Conservation (phyloP, 2,113 vertebrate species). For the Hyaena hyaena region DNA sequence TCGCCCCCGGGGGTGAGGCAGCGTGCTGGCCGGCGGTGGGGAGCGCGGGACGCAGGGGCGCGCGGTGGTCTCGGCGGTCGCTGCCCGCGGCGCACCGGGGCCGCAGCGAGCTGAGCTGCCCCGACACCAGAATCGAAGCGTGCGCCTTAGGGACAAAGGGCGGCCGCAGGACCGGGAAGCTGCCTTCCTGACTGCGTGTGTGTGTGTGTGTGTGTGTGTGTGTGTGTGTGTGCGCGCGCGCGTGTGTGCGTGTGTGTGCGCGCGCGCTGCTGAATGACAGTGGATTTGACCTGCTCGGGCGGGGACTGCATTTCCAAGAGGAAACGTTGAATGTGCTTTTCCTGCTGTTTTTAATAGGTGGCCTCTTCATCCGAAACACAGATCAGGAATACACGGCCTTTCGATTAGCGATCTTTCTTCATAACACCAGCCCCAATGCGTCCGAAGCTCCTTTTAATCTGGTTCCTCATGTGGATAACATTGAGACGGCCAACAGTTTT, state of each 20-base stretch:
- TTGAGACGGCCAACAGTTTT: slow-evolving; percentile 99
- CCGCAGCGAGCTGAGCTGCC: slow-evolving; percentile 67
- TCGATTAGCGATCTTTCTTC: slow-evolving; percentile 98
- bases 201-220: neutral
- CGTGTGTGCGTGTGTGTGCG: too few relatives aligned
- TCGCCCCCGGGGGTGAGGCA: slow-evolving; percentile 71
- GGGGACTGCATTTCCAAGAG: slow-evolving; percentile 68
- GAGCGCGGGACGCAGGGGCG: slow-evolving; percentile 62
- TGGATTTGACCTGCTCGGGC: slow-evolving; percentile 48
- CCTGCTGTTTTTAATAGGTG: slow-evolving; percentile 88
- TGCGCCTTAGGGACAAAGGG: slow-evolving; percentile 59
- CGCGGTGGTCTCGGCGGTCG: slow-evolving; percentile 86
- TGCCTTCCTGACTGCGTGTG: slow-evolving; percentile 33
- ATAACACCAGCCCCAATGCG: slow-evolving; percentile 99
- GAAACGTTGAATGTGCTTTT: slow-evolving; percentile 71
- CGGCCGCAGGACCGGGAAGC: neutral
- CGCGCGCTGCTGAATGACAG: slow-evolving; percentile 7
- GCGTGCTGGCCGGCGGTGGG: slow-evolving; percentile 74
- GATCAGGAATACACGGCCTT: slow-evolving; percentile 99
- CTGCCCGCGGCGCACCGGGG: slow-evolving; percentile 77
- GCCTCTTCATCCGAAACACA: slow-evolving; percentile 99
- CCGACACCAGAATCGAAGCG: neutral
- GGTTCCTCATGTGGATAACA: slow-evolving; percentile 99
- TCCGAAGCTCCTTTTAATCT: slow-evolving; percentile 99
- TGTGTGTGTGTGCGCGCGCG: too few relatives aligned